These are phyloP conservation scores for Melolontha melolontha DNA, from an alignment of 2,888 invertebrate species.

Conservation along the genomic window DNA sequence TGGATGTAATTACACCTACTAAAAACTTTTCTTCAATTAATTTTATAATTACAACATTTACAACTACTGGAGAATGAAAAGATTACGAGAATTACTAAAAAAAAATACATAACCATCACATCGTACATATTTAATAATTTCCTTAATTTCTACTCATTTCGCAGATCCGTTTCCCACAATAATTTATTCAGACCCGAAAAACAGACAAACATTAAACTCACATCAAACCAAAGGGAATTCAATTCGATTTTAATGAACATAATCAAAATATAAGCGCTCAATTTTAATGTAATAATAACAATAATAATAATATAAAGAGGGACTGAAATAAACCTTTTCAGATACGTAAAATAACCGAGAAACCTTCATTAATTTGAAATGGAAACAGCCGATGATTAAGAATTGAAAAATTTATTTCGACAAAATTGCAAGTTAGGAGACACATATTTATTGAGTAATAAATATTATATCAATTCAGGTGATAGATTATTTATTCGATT, in stretches of 20 bases:
- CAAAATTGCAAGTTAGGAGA: neutral
- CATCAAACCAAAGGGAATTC: conserved; percentile 17
- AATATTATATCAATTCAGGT: conserved; percentile 6
- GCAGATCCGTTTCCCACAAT: conserved; percentile 26
- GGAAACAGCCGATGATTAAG: conserved; percentile 24
- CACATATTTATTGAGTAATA: conserved; percentile 13
- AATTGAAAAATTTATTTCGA: conserved; percentile 23
- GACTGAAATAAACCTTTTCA: conserved; percentile 12
- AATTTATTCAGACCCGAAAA: conserved; percentile 19
- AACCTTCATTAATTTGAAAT: conserved; percentile 17
- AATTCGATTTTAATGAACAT: conserved; percentile 24
- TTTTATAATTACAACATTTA: no score
- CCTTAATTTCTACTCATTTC: conserved; percentile 3
- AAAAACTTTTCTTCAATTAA: no score
- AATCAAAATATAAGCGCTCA: neutral
- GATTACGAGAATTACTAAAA: no score
- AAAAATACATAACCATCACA: no score
- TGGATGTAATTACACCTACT: no score
- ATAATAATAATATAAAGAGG: neutral
- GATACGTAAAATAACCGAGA: conserved; percentile 12
- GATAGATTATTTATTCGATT: no score
- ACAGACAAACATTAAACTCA: conserved; percentile 9
- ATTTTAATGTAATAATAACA: conserved; percentile 14
- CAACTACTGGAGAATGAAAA: no score
- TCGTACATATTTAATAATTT: conserved; percentile 1